Evolutionary conservation across 2,113 vertebrate species (phyloP).

Genomic region (Litocranius walleri): DNA sequence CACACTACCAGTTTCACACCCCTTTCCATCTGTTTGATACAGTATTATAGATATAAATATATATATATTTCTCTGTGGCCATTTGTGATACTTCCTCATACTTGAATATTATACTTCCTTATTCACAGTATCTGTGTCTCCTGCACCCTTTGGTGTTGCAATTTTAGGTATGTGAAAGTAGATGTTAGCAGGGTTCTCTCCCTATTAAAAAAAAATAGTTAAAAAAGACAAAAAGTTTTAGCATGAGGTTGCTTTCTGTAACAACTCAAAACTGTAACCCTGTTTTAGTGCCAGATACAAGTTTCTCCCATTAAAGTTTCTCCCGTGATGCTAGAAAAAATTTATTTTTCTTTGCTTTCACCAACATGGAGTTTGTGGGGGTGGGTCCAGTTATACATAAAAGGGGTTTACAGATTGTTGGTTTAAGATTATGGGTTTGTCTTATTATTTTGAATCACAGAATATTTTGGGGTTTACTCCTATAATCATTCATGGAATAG

Average conservation of each 20-base stretch:
- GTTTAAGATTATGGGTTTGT: constrained; percentile 73
- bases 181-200: constrained; percentile 93
- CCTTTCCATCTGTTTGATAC: constrained; percentile 90
- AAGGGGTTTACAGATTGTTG: constrained; percentile 75
- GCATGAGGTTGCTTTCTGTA: constrained; percentile 89
- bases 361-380: constrained; percentile 74
- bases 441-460: constrained; percentile 55
- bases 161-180: constrained; percentile 99
- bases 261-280: constrained; percentile 84
- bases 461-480: constrained; percentile 54
- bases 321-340: constrained; percentile 83
- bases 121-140: constrained; percentile 91
- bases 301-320: constrained; percentile 82
- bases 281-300: constrained; percentile 86
- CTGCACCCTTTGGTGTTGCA: constrained; percentile 89
- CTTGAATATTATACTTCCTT: constrained; percentile 93
- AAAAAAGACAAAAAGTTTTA: constrained; percentile 84
- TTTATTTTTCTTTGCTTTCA: constrained; percentile 76
- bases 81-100: constrained; percentile 93
- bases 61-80: constrained; percentile 91
- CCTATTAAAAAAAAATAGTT: constrained; percentile 88
- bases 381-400: constrained; percentile 69
- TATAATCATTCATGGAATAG: constrained; percentile 42
- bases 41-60: constrained; percentile 90
- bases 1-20: constrained; percentile 81